Evolutionary conservation across 2,888 invertebrate species (phyloP), one percentile per base, ranked within the genome.

Genomic region (Ochropleura leucogaster): DNA sequence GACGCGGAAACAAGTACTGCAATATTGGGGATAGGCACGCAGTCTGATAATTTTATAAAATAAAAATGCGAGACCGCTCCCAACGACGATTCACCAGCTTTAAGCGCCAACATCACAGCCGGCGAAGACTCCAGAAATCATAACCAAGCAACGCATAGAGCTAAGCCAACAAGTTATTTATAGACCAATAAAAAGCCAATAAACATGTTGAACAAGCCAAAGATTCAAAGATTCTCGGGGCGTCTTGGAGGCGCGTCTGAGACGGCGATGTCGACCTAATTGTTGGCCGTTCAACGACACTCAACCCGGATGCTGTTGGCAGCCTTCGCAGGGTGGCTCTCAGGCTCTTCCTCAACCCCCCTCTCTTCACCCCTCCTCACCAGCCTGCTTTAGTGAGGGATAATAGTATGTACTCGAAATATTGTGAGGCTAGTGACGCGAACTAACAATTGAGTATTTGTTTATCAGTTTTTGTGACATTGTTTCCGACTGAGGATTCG

Each of bases 251-350:
- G 88, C 89, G 87, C 83, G 77, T 89, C 90, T 89, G 88, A 90
- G 91, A 90, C 90, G 88, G 89, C 89, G 90, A 91, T 91, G 89
- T 88, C 94, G 95, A 95, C 95, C 95, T 94, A 94, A 94, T 95
- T 95, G 94, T 90, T 91, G 92, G 89, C 90, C 94, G 93, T 94
- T 94, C 92, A 94, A 94, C 91, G 92, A 87, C 94, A 92, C 95
- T 95, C 93, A 92, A 94, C 94, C 92, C 93, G 92, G 90, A 93
- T 94, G 91, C 90, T 89, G 91, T 88, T 92, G 92, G 91, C 92
- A 91, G 88, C 91, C 89, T 89, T 89, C 85, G 77, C 88, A 86
- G 88, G 89, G 89, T 87, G 88, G 83, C 83, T 82, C 86, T 89
- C 86, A 85, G 82, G 69, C 79, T 85, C 66, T 72, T 83, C 86